Evolutionary conservation across 2,888 invertebrate species (phyloP).

Genomic region (Epicampocera succincta): DNA sequence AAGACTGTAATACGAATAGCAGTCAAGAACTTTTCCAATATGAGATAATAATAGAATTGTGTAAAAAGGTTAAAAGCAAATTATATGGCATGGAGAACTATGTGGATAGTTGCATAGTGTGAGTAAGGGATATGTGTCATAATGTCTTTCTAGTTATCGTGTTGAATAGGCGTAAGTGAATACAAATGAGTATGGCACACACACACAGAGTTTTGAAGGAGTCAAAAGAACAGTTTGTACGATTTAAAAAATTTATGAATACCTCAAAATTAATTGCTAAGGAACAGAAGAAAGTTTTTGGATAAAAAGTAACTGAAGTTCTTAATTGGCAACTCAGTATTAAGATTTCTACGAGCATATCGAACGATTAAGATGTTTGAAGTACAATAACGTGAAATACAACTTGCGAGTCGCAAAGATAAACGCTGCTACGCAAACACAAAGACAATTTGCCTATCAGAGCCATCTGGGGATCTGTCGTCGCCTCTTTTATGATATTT

Average conservation of each 20-base stretch:
- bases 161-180: constrained; percentile 37
- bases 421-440: too few species aligned
- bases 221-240: not conserved
- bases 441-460: too few species aligned
- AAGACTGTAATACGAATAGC: not conserved
- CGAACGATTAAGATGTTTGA: too few species aligned
- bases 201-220: constrained; percentile 34
- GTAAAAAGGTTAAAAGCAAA: constrained; percentile 62
- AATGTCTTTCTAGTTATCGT: constrained; percentile 33
- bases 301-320: too few species aligned
- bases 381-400: too few species aligned
- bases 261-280: too few species aligned
- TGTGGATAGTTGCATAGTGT: not conserved
- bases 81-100: constrained; percentile 31
- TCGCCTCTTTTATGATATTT: too few species aligned
- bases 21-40: constrained; percentile 46
- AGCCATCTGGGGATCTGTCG: too few species aligned
- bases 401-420: too few species aligned
- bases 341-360: too few species aligned
- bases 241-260: not conserved
- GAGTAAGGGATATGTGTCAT: constrained; percentile 53
- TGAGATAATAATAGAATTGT: constrained; percentile 57
- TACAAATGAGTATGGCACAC: constrained; percentile 5
- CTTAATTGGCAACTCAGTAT: too few species aligned
- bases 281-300: too few species aligned